Conservation (phyloP, 2,113 vertebrate species). For the Paraplagusia blochii region DNA sequence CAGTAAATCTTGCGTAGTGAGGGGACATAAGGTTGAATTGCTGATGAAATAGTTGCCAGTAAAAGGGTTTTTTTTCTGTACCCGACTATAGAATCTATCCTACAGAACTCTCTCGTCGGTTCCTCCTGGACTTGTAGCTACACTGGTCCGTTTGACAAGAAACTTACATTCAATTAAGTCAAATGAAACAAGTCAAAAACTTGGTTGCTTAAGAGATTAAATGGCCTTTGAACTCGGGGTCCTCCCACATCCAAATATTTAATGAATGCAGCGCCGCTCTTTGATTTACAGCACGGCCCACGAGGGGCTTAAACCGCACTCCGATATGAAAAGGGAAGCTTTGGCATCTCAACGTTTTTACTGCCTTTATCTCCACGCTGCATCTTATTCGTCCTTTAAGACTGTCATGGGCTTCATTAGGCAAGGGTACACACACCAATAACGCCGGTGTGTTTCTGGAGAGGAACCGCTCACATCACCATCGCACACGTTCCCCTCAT, state of each 20-base stretch:
- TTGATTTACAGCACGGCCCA: constrained; percentile 5
- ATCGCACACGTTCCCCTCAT: constrained; percentile 21
- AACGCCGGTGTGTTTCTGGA: constrained; percentile 8
- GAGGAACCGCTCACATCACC: constrained; percentile 18
- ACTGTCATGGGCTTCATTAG: not conserved
- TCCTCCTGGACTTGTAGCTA: not conserved
- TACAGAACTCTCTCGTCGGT: not conserved
- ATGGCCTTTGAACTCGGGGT: not conserved
- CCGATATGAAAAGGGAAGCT: constrained; percentile 1
- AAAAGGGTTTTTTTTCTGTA: not conserved
- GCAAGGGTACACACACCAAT: not conserved
- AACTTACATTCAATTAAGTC: not conserved
- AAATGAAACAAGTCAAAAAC: constrained; percentile 6
- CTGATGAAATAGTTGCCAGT: not conserved
- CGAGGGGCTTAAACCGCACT: not conserved
- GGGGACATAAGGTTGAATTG: no score
- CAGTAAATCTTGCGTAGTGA: no score
- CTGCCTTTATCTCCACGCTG: not conserved
- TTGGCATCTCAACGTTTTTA: not conserved
- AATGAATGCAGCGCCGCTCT: not conserved
- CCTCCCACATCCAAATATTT: not conserved
- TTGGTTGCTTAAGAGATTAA: not conserved
- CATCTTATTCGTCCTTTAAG: not conserved
- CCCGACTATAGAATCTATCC: not conserved
- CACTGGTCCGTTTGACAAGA: not conserved